These are phyloP conservation scores for Lepidocyrtoides sp. DNA, from an alignment of 2,888 invertebrate genomes.

Conservation along the genomic window DNA sequence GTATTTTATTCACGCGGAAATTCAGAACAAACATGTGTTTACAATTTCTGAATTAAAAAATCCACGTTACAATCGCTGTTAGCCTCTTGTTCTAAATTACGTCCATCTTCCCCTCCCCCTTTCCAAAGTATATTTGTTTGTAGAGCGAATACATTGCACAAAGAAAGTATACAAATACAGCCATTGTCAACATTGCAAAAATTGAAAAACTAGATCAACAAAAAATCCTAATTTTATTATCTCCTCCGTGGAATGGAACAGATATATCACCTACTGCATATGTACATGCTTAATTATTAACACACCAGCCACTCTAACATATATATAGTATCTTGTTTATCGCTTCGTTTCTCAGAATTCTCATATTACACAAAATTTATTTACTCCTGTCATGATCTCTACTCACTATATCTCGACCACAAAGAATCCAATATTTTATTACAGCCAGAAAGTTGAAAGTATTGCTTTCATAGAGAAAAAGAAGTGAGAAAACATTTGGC, in stretches of 20 bases:
- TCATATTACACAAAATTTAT: slow-evolving; percentile 29
- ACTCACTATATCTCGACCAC: background rate
- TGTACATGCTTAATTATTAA: background rate
- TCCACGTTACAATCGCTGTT: background rate
- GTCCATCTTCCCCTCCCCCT: too few species aligned
- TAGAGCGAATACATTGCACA: too few species aligned
- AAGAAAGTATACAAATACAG: too few species aligned
- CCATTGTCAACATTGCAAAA: background rate
- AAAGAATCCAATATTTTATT: background rate
- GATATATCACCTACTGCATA: background rate
- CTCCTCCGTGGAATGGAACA: background rate
- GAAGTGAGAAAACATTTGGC: slow-evolving; percentile 50
- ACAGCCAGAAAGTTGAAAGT: too few species aligned
- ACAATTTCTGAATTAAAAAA: background rate
- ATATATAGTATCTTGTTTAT: background rate
- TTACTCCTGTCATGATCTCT: background rate
- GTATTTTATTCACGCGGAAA: background rate
- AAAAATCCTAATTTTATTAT: background rate
- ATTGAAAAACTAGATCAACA: background rate
- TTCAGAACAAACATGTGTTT: slow-evolving; percentile 6
- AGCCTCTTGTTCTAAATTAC: background rate
- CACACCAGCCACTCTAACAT: background rate
- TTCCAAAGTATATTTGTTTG: too few species aligned
- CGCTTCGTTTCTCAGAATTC: slow-evolving; percentile 7
- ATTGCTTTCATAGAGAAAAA: too few species aligned